phyloP scores from a whole-genome alignment of 2,113 vertebrate genomes.

The Neogale vison region DNA sequence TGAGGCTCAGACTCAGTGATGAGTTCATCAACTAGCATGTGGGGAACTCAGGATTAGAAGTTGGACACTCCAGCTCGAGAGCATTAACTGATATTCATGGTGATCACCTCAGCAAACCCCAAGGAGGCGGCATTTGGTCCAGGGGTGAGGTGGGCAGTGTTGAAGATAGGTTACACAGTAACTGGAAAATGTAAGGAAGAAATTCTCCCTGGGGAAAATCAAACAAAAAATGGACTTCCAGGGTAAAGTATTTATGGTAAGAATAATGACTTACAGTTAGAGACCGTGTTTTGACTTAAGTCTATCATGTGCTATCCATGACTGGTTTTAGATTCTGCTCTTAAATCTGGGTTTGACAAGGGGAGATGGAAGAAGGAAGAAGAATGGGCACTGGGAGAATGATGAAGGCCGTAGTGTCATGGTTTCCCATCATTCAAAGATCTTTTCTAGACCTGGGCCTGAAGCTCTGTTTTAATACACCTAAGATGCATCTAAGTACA shows the following conservation, averaged over 20 bases:
- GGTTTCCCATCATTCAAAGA: background rate
- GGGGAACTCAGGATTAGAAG: background rate
- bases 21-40: background rate
- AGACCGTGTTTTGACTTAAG: background rate
- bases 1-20: background rate
- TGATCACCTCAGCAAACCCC: background rate
- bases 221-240: background rate
- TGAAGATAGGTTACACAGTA: background rate
- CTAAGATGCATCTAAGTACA: background rate
- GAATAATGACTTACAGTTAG: background rate
- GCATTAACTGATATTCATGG: background rate
- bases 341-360: background rate
- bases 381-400: background rate
- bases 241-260: background rate
- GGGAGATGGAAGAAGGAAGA: background rate
- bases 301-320: background rate
- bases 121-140: background rate
- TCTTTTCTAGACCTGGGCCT: background rate
- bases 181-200: background rate
- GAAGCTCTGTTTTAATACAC: background rate
- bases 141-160: background rate
- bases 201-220: background rate
- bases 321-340: background rate
- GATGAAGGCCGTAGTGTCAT: no score
- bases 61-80: background rate